A percentile compares a stretch with the other conserved stretches of the same genome.
phyloP scores from a whole-genome alignment of 2,888 invertebrate genomes.

The Ophion ellenae region DNA sequence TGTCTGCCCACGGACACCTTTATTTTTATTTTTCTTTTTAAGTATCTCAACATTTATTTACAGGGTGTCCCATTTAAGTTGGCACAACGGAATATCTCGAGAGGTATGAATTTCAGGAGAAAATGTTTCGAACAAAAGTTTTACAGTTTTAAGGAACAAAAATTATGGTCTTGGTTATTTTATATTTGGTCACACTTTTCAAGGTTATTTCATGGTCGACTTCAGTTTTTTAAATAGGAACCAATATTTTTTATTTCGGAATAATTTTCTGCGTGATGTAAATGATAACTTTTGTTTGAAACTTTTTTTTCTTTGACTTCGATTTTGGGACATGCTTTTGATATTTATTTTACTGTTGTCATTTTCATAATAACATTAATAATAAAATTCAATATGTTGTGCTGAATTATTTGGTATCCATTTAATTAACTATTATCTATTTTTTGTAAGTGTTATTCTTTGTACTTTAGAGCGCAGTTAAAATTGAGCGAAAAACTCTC shows the following conservation, averaged over 20 bases:
- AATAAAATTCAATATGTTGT: too few species aligned
- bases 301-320: neutral
- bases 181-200: neutral
- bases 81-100: too few species aligned
- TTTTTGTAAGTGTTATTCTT: too few species aligned
- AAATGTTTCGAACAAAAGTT: neutral
- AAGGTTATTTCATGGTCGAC: neutral
- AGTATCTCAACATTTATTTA: neutral
- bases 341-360: too few species aligned
- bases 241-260: neutral
- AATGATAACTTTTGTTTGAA: too few species aligned
- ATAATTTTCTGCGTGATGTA: neutral
- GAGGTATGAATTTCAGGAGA: neutral
- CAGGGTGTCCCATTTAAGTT: neutral
- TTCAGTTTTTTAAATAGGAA: neutral
- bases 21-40: neutral
- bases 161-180: neutral
- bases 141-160: neutral
- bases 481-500: neutral
- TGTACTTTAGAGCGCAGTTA: neutral
- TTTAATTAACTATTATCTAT: too few species aligned
- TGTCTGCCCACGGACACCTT: constrained; percentile 10
- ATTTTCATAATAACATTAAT: too few species aligned
- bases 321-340: neutral
- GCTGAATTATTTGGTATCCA: too few species aligned